A percentile compares a stretch with the other conserved stretches of the same genome.
phyloP scores from a whole-genome alignment of 2,888 invertebrate genomes.

The Andrena haemorrhoa region DNA sequence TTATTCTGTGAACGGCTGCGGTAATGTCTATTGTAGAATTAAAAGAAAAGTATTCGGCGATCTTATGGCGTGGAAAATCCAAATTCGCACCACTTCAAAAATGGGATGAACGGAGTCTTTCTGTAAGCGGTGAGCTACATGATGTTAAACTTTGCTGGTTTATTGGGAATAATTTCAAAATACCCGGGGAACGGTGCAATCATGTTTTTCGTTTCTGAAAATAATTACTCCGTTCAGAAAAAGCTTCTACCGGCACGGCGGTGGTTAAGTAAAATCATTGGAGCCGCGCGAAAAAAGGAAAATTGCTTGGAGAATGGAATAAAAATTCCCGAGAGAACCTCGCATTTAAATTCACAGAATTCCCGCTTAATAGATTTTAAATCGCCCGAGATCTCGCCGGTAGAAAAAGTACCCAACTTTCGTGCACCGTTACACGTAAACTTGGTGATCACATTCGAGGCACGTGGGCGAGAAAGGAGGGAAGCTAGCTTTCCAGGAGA shows the following conservation, averaged over 20 bases:
- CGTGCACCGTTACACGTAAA: slow-evolving; percentile 22
- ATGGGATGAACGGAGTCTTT: too few relatives aligned
- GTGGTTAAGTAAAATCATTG: neutral
- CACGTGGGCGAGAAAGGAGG: slow-evolving; percentile 19
- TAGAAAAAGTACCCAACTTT: slow-evolving; percentile 12
- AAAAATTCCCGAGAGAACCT: neutral
- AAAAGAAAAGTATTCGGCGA: neutral
- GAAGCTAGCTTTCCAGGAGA: neutral
- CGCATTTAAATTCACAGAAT: slow-evolving; percentile 38
- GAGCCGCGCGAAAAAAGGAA: neutral
- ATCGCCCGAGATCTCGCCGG: slow-evolving; percentile 7
- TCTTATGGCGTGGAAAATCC: too few relatives aligned
- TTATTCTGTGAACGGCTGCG: neutral
- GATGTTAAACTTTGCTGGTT: too few relatives aligned
- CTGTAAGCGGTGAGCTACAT: too few relatives aligned
- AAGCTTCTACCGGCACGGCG: neutral
- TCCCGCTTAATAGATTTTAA: slow-evolving; percentile 46
- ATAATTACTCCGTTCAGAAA: neutral
- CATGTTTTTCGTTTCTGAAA: neutral
- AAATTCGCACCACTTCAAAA: too few relatives aligned
- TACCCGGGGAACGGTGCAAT: neutral
- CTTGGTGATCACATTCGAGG: slow-evolving; percentile 30
- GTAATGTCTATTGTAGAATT: neutral
- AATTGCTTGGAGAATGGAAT: neutral
- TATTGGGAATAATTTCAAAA: neutral